Conservation (phyloP, 2,113 vertebrate genomes). For the Panthera tigris region DNA sequence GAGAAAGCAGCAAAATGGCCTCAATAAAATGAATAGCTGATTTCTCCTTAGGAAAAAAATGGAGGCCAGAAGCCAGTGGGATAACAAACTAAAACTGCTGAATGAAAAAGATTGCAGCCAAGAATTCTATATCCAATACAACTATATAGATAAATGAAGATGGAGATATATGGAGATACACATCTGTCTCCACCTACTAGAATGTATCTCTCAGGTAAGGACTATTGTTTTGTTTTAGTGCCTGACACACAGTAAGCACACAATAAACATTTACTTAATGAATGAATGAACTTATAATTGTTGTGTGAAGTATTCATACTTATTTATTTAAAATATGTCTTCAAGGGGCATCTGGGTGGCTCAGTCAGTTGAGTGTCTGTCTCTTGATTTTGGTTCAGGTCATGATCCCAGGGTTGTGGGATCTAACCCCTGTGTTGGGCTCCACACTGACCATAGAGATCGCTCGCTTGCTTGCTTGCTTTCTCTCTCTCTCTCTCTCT, state of each 20-base stretch:
- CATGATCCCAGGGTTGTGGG: not conserved
- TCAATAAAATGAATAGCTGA: not conserved
- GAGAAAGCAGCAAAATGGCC: not conserved
- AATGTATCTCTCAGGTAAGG: not conserved
- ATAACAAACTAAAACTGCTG: not conserved
- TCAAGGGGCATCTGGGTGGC: not conserved
- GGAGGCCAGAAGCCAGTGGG: not conserved
- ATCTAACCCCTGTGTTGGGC: not conserved
- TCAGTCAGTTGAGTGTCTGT: not conserved
- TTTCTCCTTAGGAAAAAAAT: not conserved
- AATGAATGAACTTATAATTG: not conserved
- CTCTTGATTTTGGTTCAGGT: not conserved
- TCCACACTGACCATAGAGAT: not conserved
- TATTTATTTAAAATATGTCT: not conserved
- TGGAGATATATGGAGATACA: too few species aligned
- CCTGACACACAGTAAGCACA: not conserved
- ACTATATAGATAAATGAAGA: not conserved
- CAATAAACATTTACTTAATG: not conserved
- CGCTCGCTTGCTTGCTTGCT: accelerated
- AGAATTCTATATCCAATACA: not conserved
- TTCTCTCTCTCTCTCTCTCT: not conserved
- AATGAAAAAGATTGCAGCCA: not conserved
- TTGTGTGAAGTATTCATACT: not conserved
- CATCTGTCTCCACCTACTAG: not conserved
- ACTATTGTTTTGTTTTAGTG: not conserved